Percentiles rank a stretch among this genome's conserved stretches.
Conservation (phyloP, 1,140 invertebrate species). For the Lanistes nyassanus region DNA sequence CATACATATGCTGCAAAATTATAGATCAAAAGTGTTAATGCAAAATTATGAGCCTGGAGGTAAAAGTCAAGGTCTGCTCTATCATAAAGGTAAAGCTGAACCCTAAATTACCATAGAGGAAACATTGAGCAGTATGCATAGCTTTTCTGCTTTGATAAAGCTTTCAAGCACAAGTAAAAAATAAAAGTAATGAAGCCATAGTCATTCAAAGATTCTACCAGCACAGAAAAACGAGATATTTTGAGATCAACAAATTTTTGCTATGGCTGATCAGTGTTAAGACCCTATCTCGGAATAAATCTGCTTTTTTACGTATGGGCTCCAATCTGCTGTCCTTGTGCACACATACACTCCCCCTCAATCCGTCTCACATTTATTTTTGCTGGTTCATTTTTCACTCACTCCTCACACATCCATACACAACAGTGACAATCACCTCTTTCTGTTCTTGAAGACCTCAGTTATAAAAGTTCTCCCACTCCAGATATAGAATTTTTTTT, state of each 20-base stretch:
- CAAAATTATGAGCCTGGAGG: background rate
- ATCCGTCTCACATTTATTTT: no score
- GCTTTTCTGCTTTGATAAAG: background rate
- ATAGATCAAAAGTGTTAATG: constrained; percentile 21
- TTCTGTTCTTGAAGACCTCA: background rate
- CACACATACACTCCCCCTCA: no score
- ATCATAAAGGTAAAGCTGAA: background rate
- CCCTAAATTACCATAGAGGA: background rate
- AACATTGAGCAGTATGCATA: background rate
- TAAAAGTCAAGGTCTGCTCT: background rate
- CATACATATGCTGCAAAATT: constrained; percentile 54
- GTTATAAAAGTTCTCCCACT: background rate
- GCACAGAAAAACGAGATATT: no score
- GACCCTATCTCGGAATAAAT: no score
- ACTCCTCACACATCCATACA: no score
- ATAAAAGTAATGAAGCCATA: background rate
- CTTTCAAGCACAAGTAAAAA: background rate
- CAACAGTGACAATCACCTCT: no score
- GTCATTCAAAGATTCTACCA: no score
- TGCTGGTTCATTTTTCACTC: background rate
- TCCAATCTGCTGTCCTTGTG: no score
- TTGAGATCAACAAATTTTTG: no score
- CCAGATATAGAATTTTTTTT: no score
- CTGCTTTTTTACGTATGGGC: no score
- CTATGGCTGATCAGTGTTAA: no score